Evolutionary conservation across 2,797 vertebrate species (phyloP).

Genomic region (Delichon dasypus): DNA sequence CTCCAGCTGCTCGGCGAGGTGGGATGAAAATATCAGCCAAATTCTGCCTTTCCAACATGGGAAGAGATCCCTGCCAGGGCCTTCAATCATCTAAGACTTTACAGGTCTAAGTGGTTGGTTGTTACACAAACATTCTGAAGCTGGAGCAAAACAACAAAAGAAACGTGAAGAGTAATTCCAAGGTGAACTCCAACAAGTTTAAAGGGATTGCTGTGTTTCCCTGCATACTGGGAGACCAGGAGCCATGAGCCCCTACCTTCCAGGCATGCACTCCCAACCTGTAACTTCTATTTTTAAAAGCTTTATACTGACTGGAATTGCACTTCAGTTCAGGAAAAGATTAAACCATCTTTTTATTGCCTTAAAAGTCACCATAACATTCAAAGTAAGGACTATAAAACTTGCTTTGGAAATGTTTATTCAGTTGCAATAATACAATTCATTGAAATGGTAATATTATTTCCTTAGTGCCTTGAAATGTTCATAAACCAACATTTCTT

Average conservation of each 20-base stretch:
- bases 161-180: background rate
- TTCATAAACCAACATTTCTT: constrained; percentile 45
- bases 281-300: constrained; percentile 11
- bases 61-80: background rate
- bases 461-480: constrained; percentile 12
- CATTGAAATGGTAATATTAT: constrained; percentile 38
- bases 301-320: background rate
- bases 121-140: background rate
- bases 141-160: background rate
- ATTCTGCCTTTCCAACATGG: background rate
- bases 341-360: constrained; percentile 29
- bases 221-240: background rate
- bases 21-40: background rate
- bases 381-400: background rate
- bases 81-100: background rate
- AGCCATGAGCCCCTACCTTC: background rate
- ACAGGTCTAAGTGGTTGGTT: background rate
- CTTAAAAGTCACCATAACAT: constrained; percentile 34
- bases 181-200: background rate
- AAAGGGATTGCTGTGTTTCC: background rate
- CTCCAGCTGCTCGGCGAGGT: background rate
- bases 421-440: constrained; percentile 47
- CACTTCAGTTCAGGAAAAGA: background rate
- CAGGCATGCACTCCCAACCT: background rate
- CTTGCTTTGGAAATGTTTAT: constrained; percentile 48